Conservation (phyloP, 2,888 invertebrate genomes). For the Tipula lateralis region DNA sequence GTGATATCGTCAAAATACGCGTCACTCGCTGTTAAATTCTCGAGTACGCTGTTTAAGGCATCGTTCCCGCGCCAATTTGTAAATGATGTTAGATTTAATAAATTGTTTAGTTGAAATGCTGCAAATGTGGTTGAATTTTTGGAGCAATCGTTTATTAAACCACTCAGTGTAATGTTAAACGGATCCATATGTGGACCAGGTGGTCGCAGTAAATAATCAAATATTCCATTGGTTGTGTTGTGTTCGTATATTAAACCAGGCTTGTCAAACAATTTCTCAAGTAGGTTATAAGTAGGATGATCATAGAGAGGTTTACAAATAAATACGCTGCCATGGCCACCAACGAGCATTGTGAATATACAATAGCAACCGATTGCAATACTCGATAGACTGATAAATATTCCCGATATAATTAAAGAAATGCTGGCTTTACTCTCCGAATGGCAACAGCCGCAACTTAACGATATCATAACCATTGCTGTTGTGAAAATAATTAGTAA, state of each 20-base stretch:
- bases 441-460: conserved; percentile 47
- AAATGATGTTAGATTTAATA: conserved; percentile 63
- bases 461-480: conserved; percentile 44
- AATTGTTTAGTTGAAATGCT: conserved; percentile 65
- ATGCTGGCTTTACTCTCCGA: conserved; percentile 46
- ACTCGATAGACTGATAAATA: conserved; percentile 45
- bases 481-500: conserved; percentile 45
- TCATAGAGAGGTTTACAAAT: conserved; percentile 69
- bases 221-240: conserved; percentile 47
- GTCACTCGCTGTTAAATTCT: background rate
- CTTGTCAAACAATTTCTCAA: conserved; percentile 62
- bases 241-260: conserved; percentile 59
- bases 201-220: conserved; percentile 45
- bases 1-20: conserved; percentile 44
- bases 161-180: conserved; percentile 45
- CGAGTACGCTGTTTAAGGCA: background rate
- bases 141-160: conserved; percentile 57
- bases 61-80: conserved; percentile 41
- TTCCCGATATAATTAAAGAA: conserved; percentile 43
- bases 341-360: conserved; percentile 44
- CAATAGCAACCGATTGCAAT: conserved; percentile 45
- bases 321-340: conserved; percentile 52
- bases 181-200: conserved; percentile 43
- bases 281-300: conserved; percentile 57
- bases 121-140: conserved; percentile 67